Conservation (phyloP, 2,113 vertebrate species). For the Seriola aureovittata region DNA sequence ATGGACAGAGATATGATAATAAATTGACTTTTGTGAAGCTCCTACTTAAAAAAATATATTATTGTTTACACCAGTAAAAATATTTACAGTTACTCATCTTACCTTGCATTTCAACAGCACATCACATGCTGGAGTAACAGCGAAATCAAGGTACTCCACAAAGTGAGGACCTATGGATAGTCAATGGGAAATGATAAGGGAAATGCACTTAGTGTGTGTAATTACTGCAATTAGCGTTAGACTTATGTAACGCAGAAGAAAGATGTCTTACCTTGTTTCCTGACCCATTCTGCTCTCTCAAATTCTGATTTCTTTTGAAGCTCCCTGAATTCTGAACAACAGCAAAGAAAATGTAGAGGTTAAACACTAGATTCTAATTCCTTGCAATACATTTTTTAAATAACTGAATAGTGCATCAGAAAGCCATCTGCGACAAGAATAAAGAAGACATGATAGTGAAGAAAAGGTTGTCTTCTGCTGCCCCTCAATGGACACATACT, state of each 20-base stretch:
- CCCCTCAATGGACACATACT: constrained; percentile 71
- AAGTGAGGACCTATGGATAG: constrained; percentile 94
- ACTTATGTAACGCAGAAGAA: not conserved
- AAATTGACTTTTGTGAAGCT: not conserved
- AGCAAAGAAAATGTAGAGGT: not conserved
- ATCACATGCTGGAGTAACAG: constrained; percentile 93
- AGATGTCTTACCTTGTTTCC: constrained; percentile 92
- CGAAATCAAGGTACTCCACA: constrained; percentile 94
- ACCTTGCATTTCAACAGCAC: constrained; percentile 97
- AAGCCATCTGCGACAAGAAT: not conserved
- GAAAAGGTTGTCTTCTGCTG: constrained; percentile 70
- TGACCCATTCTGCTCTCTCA: constrained; percentile 95
- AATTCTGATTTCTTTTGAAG: constrained; percentile 96
- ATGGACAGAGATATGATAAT: not conserved
- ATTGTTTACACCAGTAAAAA: not conserved
- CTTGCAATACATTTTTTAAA: not conserved
- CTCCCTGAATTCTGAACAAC: constrained; percentile 91
- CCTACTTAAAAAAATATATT: not conserved
- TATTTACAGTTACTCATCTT: constrained; percentile 54
- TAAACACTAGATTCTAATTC: not conserved
- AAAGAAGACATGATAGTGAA: not conserved
- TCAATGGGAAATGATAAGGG: not conserved
- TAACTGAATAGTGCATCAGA: not conserved
- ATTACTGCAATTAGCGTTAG: not conserved
- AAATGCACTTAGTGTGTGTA: not conserved